Evolutionary conservation across 2,797 vertebrate species (phyloP).

Genomic region (Myotis findleyi): DNA sequence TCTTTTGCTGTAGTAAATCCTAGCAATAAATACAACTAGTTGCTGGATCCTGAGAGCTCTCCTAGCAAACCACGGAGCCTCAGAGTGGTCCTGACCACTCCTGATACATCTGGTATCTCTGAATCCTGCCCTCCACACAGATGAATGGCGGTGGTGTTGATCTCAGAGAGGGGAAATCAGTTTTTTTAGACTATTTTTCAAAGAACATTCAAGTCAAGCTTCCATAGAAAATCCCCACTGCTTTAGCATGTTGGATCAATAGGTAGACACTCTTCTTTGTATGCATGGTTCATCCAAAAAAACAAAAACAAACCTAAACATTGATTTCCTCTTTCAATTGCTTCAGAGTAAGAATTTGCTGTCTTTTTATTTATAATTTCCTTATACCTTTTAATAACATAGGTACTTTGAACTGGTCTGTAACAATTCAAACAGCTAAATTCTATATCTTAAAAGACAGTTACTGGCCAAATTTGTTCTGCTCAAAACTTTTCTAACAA

Average conservation of each 20-base stretch:
- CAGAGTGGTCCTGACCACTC: neutral
- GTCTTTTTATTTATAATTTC: neutral
- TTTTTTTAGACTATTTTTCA: neutral
- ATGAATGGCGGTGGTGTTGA: neutral
- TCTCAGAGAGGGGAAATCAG: neutral
- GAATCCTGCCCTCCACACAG: neutral
- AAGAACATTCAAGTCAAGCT: neutral
- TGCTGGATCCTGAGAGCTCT: neutral
- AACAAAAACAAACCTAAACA: neutral
- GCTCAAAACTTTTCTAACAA: constrained; percentile 1
- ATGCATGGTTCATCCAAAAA: neutral
- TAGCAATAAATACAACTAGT: neutral
- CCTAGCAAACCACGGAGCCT: neutral
- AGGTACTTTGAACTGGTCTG: neutral
- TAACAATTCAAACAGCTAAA: neutral
- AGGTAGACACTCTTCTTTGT: neutral
- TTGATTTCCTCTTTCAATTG: neutral
- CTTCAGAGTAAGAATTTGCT: neutral
- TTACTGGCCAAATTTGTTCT: neutral
- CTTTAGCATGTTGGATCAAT: neutral
- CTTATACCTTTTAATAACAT: neutral
- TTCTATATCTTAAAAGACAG: neutral
- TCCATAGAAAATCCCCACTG: neutral
- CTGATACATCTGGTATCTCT: neutral
- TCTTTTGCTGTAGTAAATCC: neutral